Percentiles rank a stretch among this genome's conserved stretches.
phyloP scores from a whole-genome alignment of 2,888 invertebrate species.

The Drosophila multiciliata region DNA sequence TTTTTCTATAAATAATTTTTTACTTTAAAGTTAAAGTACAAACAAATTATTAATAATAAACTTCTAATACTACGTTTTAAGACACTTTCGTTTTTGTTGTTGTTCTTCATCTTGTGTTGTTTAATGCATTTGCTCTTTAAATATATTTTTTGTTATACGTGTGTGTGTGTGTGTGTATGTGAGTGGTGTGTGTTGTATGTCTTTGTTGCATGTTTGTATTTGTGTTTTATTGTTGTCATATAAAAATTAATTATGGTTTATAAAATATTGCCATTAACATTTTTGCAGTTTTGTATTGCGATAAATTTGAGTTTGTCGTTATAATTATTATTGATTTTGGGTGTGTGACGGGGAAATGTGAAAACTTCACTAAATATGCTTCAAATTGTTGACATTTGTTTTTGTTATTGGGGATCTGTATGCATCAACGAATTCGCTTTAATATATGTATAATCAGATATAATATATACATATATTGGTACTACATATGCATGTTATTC shows the following conservation, averaged over 20 bases:
- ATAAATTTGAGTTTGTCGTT: conserved; percentile 45
- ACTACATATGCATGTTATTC: conserved; percentile 62
- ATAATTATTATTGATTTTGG: conserved; percentile 37
- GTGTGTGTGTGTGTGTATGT: conserved; percentile 51
- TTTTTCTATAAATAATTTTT: conserved; percentile 79
- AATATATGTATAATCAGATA: conserved; percentile 50
- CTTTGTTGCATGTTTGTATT: conserved; percentile 55
- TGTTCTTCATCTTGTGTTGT: conserved; percentile 74
- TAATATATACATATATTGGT: conserved; percentile 51
- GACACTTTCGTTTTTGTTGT: conserved; percentile 83
- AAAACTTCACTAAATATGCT: conserved; percentile 58
- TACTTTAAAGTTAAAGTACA: conserved; percentile 83
- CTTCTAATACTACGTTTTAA: conserved; percentile 84
- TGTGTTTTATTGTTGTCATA: conserved; percentile 51
- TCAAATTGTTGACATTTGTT: conserved; percentile 39
- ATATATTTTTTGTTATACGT: conserved; percentile 39
- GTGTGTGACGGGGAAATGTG: conserved; percentile 40
- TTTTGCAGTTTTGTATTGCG: conserved; percentile 48
- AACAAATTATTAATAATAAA: conserved; percentile 81
- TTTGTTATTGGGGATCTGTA: conserved; percentile 29
- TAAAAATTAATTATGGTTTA: conserved; percentile 62
- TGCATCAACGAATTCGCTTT: conserved; percentile 50
- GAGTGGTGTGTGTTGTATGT: conserved; percentile 53
- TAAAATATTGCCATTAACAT: conserved; percentile 59
- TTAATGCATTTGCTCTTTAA: conserved; percentile 64